Evolutionary conservation across 2,888 invertebrate species (phyloP).

Genomic region (Diadegma fenestrale): DNA sequence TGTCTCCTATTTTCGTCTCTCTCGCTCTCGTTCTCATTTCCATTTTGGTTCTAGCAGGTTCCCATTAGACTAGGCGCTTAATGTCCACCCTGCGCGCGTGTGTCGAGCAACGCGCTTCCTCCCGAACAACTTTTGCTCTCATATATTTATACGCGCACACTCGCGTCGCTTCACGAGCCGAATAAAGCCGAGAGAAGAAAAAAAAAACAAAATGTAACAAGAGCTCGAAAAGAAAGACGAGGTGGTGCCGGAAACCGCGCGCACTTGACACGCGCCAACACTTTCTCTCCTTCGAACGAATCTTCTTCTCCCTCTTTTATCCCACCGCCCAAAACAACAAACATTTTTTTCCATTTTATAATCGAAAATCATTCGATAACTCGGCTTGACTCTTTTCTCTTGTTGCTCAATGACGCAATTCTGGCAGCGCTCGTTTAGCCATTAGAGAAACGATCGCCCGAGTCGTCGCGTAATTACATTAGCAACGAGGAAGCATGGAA

Average conservation of each 20-base stretch:
- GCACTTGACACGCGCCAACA: slow-evolving; percentile 55
- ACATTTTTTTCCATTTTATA: too few relatives aligned
- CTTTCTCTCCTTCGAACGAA: slow-evolving; percentile 29
- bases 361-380: too few relatives aligned
- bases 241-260: slow-evolving; percentile 60
- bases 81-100: slow-evolving; percentile 49
- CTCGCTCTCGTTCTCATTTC: slow-evolving; percentile 31
- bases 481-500: slow-evolving; percentile 31
- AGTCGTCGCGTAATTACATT: slow-evolving; percentile 29
- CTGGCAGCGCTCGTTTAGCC: slow-evolving; percentile 8
- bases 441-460: slow-evolving; percentile 13
- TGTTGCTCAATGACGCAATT: too few relatives aligned
- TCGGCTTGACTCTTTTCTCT: too few relatives aligned
- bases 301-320: slow-evolving; percentile 27
- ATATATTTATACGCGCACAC: slow-evolving; percentile 61
- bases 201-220: slow-evolving; percentile 46
- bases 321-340: not conserved
- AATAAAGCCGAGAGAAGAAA: slow-evolving; percentile 27
- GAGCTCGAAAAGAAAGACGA: slow-evolving; percentile 35
- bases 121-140: not conserved
- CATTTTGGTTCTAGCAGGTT: slow-evolving; percentile 19
- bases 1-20: slow-evolving; percentile 48
- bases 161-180: slow-evolving; percentile 37
- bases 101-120: not conserved
- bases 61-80: slow-evolving; percentile 54